Evolutionary conservation across 2,797 vertebrate genomes (phyloP).

Genomic region (Heteromormyrus szaboi): DNA sequence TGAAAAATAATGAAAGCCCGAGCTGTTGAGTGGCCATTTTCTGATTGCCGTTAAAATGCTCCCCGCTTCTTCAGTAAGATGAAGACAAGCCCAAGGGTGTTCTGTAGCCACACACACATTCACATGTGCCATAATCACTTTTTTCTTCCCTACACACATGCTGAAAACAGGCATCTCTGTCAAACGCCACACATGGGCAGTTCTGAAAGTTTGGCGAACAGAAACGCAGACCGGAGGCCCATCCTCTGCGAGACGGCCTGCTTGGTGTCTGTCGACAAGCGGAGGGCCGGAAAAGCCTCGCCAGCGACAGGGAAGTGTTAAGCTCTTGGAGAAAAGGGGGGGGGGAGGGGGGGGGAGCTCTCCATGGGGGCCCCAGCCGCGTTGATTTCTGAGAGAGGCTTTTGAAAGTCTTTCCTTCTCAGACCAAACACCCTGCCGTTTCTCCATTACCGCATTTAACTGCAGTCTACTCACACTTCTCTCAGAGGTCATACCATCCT

Average conservation of each 20-base stretch:
- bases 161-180: neutral
- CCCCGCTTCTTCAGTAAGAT: neutral
- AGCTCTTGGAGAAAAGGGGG: neutral
- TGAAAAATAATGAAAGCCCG: neutral
- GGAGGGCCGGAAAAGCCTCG: neutral
- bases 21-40: constrained; percentile 6
- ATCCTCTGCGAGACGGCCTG: neutral
- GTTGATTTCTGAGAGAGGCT: constrained; percentile 6
- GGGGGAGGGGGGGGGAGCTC: neutral
- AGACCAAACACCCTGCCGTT: neutral
- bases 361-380: neutral
- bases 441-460: constrained; percentile 23
- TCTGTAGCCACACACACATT: neutral
- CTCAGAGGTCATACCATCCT: neutral
- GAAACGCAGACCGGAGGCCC: neutral
- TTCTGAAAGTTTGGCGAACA: neutral
- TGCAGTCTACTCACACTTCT: neutral
- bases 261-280: neutral
- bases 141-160: neutral
- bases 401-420: constrained; percentile 8
- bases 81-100: neutral
- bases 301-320: neutral
- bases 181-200: neutral
- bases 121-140: neutral
- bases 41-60: constrained; percentile 1